phyloP scores from a whole-genome alignment of 1,140 invertebrate genomes.

The Eupristina koningsbergeri region DNA sequence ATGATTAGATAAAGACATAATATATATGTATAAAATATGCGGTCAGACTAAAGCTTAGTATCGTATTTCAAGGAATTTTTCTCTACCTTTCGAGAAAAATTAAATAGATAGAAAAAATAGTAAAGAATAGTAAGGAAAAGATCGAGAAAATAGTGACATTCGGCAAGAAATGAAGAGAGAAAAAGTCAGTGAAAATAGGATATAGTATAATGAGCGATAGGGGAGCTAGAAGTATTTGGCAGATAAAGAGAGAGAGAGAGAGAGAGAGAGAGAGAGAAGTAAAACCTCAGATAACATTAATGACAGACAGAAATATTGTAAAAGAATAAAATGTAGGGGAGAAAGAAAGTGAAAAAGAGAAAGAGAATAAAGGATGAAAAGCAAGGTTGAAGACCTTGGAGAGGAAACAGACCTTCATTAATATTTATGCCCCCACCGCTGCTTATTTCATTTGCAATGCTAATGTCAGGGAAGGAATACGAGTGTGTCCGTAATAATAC shows the following conservation, averaged over 20 bases:
- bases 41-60: too few species aligned
- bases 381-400: constrained; percentile 57
- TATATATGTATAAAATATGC: too few species aligned
- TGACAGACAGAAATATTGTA: not conserved
- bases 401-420: constrained; percentile 63
- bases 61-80: too few species aligned
- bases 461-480: constrained; percentile 60
- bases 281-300: too few species aligned
- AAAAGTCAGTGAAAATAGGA: not conserved
- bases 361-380: constrained; percentile 36
- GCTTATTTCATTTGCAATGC: constrained; percentile 66
- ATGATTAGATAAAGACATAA: too few species aligned
- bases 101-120: too few species aligned
- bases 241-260: too few species aligned
- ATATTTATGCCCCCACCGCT: constrained; percentile 61
- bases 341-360: constrained; percentile 9
- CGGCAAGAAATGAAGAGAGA: not conserved
- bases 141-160: too few species aligned
- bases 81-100: too few species aligned
- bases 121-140: too few species aligned
- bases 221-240: not conserved
- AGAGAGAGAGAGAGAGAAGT: not conserved
- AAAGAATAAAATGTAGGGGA: not conserved
- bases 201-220: not conserved
- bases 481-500: constrained; percentile 61